Evolutionary conservation across 2,888 invertebrate genomes (phyloP).

Genomic region (Holacanthella duospinosa): DNA sequence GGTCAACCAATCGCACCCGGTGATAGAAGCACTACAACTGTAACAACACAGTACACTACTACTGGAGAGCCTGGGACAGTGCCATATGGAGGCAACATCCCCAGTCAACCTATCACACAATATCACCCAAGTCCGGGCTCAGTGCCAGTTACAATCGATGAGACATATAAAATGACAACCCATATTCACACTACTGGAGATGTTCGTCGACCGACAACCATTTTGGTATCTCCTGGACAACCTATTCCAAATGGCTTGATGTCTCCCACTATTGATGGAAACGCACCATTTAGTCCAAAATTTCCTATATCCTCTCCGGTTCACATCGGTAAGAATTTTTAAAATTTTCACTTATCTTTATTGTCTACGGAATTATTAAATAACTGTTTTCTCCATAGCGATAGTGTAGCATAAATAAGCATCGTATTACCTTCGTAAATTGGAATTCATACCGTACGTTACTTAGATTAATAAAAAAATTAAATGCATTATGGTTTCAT

Average conservation of each 20-base stretch:
- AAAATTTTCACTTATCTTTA: neutral
- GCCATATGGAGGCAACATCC: no score
- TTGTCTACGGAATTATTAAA: neutral
- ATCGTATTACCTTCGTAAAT: no score
- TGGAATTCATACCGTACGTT: no score
- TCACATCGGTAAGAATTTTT: neutral
- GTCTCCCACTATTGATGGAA: neutral
- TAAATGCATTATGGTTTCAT: no score
- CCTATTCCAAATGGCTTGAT: neutral
- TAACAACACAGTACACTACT: neutral
- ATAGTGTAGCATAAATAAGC: no score
- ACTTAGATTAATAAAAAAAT: no score
- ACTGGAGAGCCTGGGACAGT: neutral
- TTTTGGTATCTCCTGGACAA: neutral
- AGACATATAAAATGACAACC: no score
- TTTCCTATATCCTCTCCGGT: neutral
- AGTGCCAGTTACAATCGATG: no score
- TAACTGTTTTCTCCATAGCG: no score
- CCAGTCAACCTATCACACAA: no score
- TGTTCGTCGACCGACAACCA: neutral
- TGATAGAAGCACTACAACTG: neutral
- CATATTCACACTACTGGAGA: neutral
- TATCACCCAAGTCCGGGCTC: no score
- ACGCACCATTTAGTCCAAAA: neutral
- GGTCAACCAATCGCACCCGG: no score